Conservation (phyloP, 1,140 invertebrate species). For the Drosophila tsacasi region DNA sequence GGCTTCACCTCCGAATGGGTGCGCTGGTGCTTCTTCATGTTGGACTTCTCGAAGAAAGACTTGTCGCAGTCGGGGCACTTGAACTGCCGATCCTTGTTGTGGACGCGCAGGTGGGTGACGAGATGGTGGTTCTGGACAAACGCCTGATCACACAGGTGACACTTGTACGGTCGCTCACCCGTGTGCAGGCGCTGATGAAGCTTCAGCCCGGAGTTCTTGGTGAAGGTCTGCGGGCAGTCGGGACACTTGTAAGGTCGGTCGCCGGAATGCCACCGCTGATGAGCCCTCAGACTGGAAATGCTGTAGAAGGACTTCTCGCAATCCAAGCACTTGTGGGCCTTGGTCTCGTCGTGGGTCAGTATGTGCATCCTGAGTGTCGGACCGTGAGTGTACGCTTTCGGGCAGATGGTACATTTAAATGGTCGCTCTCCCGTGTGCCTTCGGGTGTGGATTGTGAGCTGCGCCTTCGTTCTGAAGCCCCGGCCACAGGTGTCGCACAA, state of each 20-base stretch:
- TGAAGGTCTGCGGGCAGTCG: conserved; percentile 30
- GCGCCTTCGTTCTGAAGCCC: conserved; percentile 26
- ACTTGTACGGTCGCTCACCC: conserved; percentile 39
- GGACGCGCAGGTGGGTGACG: conserved; percentile 33
- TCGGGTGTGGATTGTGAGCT: conserved; percentile 29
- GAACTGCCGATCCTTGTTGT: conserved; percentile 43
- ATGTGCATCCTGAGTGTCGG: conserved; percentile 32
- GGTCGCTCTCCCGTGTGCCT: conserved; percentile 48
- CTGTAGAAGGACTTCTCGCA: conserved; percentile 37
- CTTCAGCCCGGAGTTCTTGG: conserved; percentile 38
- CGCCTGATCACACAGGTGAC: conserved; percentile 25
- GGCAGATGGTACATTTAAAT: conserved; percentile 27
- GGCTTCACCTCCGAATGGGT: conserved; percentile 38
- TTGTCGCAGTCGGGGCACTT: conserved; percentile 52
- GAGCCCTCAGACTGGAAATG: conserved; percentile 15
- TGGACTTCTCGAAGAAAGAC: conserved; percentile 52
- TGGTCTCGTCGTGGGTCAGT: conserved; percentile 29
- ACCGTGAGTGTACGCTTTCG: conserved; percentile 32
- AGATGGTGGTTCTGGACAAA: conserved; percentile 46
- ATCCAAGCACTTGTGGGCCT: conserved; percentile 31
- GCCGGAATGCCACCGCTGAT: conserved; percentile 29
- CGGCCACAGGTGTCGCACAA: conserved; percentile 45
- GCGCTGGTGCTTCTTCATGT: conserved; percentile 48
- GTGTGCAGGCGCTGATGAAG: conserved; percentile 41
- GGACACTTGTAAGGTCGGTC: conserved; percentile 34